Evolutionary conservation across 2,888 invertebrate species (phyloP), one percentile per base, ranked within the genome.

Genomic region (Lasius fuliginosus): DNA sequence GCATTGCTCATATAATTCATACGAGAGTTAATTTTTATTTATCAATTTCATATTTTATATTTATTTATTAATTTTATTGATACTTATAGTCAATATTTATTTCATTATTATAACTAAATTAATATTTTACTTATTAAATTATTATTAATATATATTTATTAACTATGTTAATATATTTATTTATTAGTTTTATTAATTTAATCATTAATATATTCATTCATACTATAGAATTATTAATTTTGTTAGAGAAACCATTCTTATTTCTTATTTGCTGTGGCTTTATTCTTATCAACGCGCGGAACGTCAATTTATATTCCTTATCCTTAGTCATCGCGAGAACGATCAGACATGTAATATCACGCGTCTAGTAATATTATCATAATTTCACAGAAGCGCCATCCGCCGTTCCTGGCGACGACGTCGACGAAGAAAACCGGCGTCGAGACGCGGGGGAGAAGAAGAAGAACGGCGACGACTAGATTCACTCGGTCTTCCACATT

Each of bases 401-500:
- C 56, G 27, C 56, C 18, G 23, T 67, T 69, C 49, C 60, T 60
- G 69, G 23, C 60, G 46, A 79, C 58, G 46, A 75, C 42, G 33
- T 64, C 64, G 36, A n/a, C 23, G 23, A n/a, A 23, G 64, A 64
- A 64, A 18, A 75, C 27, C 4, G 71, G 53, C 77, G 30, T 67
- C 77, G 36, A 8, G 46, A 12, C 46, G 18, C 33, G 30, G 8
- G 23, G 33, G 18, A 42, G 60, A 12, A 23, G 23, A 30, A 58
- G 18, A 23, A 58, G 40, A 15, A 53, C 15, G 36, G 15, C 30
- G 65, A 8, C 56, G 68, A 11, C 15, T 79, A 58, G 33, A 79
- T 36, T 69, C 83, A 67, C 77, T 87, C 87, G 87, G 69, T 68
- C 73, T 86, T 77, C 74, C 85, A 77, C 62, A 86, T 90, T 89